Percentiles rank a stretch among this genome's conserved stretches.
Conservation (phyloP, 1,140 invertebrate genomes). For the Bradysia coprophila region DNA sequence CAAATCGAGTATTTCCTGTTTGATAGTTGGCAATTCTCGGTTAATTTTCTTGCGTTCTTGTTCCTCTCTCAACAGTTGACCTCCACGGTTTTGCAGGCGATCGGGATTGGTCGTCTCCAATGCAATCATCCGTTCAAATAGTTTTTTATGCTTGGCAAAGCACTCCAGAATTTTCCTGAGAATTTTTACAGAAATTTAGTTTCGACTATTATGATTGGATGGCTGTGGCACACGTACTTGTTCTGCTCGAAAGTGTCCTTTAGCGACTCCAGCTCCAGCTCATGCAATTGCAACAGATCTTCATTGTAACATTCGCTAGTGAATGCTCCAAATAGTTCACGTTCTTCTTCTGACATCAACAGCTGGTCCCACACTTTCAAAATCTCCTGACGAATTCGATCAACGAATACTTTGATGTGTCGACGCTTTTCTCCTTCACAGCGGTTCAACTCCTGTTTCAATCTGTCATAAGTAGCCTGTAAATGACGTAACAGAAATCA, state of each 20-base stretch:
- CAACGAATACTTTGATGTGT: conserved; percentile 48
- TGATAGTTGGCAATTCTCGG: too few relatives aligned
- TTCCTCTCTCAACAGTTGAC: too few relatives aligned
- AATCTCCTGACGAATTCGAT: conserved; percentile 45
- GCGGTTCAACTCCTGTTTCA: conserved; percentile 36
- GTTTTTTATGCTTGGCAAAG: too few relatives aligned
- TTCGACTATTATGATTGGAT: too few relatives aligned
- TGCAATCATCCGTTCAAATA: too few relatives aligned
- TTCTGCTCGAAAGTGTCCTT: conserved; percentile 45
- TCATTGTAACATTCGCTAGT: conserved; percentile 46
- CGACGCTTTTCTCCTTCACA: conserved; percentile 41
- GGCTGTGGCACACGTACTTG: conserved; percentile 35
- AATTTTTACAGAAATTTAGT: too few relatives aligned
- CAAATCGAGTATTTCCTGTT: too few relatives aligned
- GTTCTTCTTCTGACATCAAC: conserved; percentile 36
- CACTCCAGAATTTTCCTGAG: too few relatives aligned
- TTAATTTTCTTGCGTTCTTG: too few relatives aligned
- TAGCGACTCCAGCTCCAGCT: conserved; percentile 48
- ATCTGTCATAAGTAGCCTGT: conserved; percentile 27
- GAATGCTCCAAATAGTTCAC: conserved; percentile 38
- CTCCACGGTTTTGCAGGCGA: too few relatives aligned
- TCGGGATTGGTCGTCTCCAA: too few relatives aligned
- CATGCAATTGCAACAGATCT: conserved; percentile 52
- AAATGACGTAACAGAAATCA: too few relatives aligned
- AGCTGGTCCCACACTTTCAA: conserved; percentile 50